Evolutionary conservation across 2,797 vertebrate genomes (phyloP), one percentile per base, ranked within the genome.

Genomic region (Eremophila alpestris): DNA sequence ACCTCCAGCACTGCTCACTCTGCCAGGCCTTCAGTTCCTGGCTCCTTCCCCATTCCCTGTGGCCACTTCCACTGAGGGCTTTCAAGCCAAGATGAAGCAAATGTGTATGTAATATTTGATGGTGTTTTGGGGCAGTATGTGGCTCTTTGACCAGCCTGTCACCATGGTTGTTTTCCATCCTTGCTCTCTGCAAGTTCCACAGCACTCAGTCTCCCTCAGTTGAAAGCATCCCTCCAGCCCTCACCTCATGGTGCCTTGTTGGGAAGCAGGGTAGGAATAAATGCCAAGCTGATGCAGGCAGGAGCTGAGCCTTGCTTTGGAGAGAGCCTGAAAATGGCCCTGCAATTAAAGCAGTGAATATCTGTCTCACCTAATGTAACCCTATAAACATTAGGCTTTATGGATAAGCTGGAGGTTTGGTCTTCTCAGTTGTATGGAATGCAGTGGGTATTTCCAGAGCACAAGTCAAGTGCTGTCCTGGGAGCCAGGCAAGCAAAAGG

Each of bases 211-310:
- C 21, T 64, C 27, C 40, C 4, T 3, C 30, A 40, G 54, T 3
- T 3, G 1, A 19, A 60, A 52, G 24, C 30, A 52, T 82, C 34
- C 27, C 26, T 71, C 6, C 14, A 46, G 69, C 26, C 9, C 18
- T 65, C 5, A 3, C 49, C 27, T 48, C 3, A 0, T 4, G 5
- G 4, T 38, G 30, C 45, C 40, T 73, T 3, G 0, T 1, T 51
- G 38, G 56, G 73, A 56, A 83, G 52, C 32, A 36, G 19, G 3
- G 15, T 52, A 80, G 59, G 73, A 74, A 63, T 73, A 89, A 89
- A 43, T 45, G 64, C 49, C 6, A 7, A 5, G 6, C 30, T 52
- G 45, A 12, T 59, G 22, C 11, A 5, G 30, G n/a, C 36, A 52
- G 41, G 30, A 89, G 12, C 27, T 75, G 73, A 10, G 13, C 29